Conservation (phyloP, 2,888 invertebrate species). For the Callyntrura sp. region DNA sequence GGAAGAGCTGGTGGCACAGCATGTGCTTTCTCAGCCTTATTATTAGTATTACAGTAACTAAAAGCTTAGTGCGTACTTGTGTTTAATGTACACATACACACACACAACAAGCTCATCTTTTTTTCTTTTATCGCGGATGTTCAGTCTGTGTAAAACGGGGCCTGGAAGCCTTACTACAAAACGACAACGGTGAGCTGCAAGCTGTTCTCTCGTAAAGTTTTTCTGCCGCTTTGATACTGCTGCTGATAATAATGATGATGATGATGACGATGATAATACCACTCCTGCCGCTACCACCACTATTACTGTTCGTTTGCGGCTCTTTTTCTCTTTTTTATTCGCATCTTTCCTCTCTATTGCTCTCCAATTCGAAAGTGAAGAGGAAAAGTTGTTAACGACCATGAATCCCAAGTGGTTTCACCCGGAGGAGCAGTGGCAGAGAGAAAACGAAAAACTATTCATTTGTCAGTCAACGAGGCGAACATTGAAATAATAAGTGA, state of each 20-base stretch:
- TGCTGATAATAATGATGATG: neutral
- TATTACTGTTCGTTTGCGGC: constrained; percentile 7
- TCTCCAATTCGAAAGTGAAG: constrained; percentile 24
- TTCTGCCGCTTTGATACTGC: neutral
- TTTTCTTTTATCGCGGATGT: constrained; percentile 10
- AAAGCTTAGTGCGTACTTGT: constrained; percentile 41
- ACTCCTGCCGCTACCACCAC: neutral
- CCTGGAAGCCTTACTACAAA: neutral
- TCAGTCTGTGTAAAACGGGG: neutral
- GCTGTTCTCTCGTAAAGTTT: constrained; percentile 34
- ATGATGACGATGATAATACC: neutral
- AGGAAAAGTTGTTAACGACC: constrained; percentile 64
- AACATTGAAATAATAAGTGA: constrained; percentile 45
- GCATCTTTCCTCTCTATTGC: neutral
- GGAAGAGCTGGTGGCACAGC: neutral
- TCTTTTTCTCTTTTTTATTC: neutral
- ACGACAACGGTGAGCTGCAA: constrained; percentile 1
- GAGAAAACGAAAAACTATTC: constrained; percentile 27
- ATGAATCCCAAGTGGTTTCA: constrained; percentile 71
- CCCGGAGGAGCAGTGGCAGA: constrained; percentile 41
- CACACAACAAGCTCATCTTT: neutral
- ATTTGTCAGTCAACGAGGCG: constrained; percentile 59
- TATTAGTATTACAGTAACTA: neutral
- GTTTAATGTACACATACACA: constrained; percentile 17
- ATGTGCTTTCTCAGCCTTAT: constrained; percentile 1